Base-by-base conservation (phyloP, 2,888 invertebrate species). In the Lepetodrilus schrolli region DNA sequence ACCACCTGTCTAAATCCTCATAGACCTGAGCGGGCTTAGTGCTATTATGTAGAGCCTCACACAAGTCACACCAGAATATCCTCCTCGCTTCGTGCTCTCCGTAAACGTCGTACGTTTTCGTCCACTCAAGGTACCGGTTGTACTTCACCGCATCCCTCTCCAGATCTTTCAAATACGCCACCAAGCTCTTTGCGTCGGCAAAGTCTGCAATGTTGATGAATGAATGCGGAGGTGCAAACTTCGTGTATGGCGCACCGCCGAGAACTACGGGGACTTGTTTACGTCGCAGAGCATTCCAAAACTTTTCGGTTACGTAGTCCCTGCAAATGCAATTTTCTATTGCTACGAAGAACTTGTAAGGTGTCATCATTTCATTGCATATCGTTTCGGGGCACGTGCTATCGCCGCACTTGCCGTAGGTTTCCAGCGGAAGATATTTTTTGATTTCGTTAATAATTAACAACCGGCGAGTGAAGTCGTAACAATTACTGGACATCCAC, bases 261-360 rank as follows among this genome's bases (percentile, higher is more conserved):
- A 80, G 79, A 1, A 86, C 86, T 0, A 86, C 82, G 0, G 85
- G 85, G 10, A 86, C 79, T 48, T 83, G 82, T 1, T 80, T 75
- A 8, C 82, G 74, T 13, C 70, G 8, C 30, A 84, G 48, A 0
- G 84, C 73, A 8, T 69, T 49, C 84, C 84, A 85, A 66, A 82
- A 85, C 74, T 86, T 86, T 50, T 86, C 85, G 0, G 83, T 82
- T 17, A 86, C 76, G 70, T 86, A 86, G 38, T 85, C 86, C 37
- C 65, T 74, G 66, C 85, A 86, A 65, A 81, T 70, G 68, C 78
- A 77, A 72, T 85, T 84, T 74, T 86, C 86, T 70, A 84, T 82
- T 4, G 82, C 77, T n/a, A 85, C 66, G 66, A 79, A 81, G 72
- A 86, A 86, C 48, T 82, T 84, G 70, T 84, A 86, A 68, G 73